Percentiles rank a stretch among this genome's conserved stretches.
phyloP scores from a whole-genome alignment of 1,140 invertebrate genomes.

The Ptiloglossa arizonensis region DNA sequence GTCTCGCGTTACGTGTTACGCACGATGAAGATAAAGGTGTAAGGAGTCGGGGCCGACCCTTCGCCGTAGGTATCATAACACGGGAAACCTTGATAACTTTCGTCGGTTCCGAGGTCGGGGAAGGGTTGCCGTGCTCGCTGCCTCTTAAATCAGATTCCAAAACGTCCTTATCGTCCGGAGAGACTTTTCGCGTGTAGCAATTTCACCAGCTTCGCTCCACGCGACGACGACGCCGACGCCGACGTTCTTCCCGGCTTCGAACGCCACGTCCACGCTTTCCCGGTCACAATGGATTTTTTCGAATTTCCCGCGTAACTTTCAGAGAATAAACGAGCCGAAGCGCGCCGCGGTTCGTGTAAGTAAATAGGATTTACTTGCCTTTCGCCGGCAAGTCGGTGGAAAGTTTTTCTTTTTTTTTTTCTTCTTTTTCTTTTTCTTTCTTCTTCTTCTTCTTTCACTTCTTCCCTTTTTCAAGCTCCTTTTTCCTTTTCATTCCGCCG shows the following conservation, averaged over 20 bases:
- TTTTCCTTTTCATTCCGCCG: not conserved
- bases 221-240: too few relatives aligned
- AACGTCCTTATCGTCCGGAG: slow-evolving; percentile 10
- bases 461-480: not conserved
- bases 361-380: slow-evolving; percentile 25
- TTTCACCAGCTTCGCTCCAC: not conserved
- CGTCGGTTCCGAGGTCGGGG: not conserved
- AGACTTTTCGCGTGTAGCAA: not conserved
- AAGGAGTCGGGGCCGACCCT: not conserved
- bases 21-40: not conserved
- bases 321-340: not conserved
- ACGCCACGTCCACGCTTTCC: not conserved
- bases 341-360: not conserved
- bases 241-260: too few relatives aligned
- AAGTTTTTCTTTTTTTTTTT: not conserved
- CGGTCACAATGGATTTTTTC: slow-evolving; percentile 5
- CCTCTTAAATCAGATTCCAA: slow-evolving; percentile 24
- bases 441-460: not conserved
- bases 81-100: slow-evolving; percentile 14
- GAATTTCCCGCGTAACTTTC: not conserved
- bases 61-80: slow-evolving; percentile 23
- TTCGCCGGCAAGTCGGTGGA: not conserved
- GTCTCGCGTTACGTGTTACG: not conserved
- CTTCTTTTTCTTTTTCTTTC: not conserved
- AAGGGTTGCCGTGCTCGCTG: not conserved